These are phyloP conservation scores for Drosophila watanabei DNA, from an alignment of 1,140 invertebrate genomes.

Conservation along the genomic window DNA sequence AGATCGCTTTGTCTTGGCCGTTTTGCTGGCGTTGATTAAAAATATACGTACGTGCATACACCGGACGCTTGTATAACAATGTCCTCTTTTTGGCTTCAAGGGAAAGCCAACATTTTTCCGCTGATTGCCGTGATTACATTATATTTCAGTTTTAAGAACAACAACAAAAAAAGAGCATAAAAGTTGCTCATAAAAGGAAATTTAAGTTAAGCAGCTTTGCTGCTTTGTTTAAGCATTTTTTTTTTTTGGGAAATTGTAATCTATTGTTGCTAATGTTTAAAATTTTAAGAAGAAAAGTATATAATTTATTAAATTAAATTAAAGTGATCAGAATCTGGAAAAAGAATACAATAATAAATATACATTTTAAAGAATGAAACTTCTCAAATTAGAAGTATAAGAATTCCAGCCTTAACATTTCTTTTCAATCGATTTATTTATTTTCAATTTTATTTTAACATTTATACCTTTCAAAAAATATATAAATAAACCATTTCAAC, in stretches of 20 bases:
- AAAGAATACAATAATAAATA: not conserved
- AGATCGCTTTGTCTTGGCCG: constrained; percentile 48
- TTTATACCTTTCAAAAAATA: too few relatives aligned
- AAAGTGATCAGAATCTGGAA: too few relatives aligned
- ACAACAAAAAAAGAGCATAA: not conserved
- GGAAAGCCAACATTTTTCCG: not conserved
- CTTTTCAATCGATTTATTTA: not conserved
- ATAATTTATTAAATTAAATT: not conserved
- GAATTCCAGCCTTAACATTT: rapidly evolving
- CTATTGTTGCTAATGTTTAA: not conserved
- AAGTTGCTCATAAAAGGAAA: constrained; percentile 5
- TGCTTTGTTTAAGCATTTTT: not conserved
- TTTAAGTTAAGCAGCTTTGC: constrained; percentile 12
- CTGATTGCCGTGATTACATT: constrained; percentile 22
- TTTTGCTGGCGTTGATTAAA: constrained; percentile 43
- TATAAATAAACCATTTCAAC: too few relatives aligned
- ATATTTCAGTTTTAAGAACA: constrained; percentile 5
- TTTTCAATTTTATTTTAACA: too few relatives aligned
- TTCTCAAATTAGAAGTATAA: not conserved
- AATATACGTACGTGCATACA: constrained; percentile 24
- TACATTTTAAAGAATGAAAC: not conserved
- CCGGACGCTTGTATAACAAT: constrained; percentile 13
- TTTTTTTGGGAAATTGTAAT: not conserved
- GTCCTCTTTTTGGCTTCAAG: constrained; percentile 13
- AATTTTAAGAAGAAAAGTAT: not conserved